Conservation (phyloP, 2,113 vertebrate genomes). For the Procavia capensis region DNA sequence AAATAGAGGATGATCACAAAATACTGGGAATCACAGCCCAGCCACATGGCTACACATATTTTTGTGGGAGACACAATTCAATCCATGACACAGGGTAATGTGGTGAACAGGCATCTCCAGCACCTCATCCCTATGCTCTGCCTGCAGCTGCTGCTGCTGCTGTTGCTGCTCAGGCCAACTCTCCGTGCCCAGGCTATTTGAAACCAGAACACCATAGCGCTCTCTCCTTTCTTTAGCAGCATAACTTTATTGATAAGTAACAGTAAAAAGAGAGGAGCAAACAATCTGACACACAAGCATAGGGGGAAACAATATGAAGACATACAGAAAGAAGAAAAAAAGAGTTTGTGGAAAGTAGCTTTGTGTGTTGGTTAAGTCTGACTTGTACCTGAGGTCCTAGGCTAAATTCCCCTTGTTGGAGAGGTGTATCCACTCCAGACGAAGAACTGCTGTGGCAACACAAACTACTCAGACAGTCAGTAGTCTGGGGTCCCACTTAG, state of each 20-base stretch:
- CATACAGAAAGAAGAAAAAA: not conserved
- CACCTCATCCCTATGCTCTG: not conserved
- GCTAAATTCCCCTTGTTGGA: not conserved
- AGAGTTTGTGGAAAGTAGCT: not conserved
- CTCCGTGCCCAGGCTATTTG: not conserved
- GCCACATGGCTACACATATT: too few relatives aligned
- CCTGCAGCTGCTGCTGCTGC: not conserved
- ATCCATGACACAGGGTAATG: too few relatives aligned
- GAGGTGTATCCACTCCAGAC: not conserved
- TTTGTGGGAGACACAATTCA: too few relatives aligned
- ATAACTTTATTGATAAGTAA: not conserved
- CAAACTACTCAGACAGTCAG: not conserved
- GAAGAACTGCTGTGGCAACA: not conserved
- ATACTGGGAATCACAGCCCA: too few relatives aligned
- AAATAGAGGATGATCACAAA: too few relatives aligned
- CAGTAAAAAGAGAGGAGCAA: not conserved
- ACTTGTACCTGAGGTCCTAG: not conserved
- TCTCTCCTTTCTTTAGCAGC: not conserved
- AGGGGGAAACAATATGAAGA: not conserved
- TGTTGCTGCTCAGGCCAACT: not conserved
- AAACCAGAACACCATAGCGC: not conserved
- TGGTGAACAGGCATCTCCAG: not conserved
- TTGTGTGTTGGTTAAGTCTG: not conserved
- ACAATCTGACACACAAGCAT: not conserved
- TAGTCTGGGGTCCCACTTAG: not conserved